A percentile compares a stretch with the other conserved stretches of the same genome.
Conservation (phyloP, 2,113 vertebrate genomes). For the Tursiops truncatus region DNA sequence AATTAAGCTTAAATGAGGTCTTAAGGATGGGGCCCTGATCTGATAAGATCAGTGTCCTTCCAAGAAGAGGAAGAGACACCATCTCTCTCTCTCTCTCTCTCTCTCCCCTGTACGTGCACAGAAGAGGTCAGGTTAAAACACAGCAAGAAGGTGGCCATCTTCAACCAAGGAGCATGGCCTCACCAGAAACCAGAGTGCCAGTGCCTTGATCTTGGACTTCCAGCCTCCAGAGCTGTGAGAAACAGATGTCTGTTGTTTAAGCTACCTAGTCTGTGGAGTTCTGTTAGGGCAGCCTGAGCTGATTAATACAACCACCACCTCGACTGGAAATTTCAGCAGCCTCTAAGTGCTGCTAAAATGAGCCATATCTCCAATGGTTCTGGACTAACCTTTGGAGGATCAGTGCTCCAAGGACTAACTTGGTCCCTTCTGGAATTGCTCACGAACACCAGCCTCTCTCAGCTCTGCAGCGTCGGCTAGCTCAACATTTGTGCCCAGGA, state of each 20-base stretch:
- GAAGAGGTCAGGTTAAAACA: neutral
- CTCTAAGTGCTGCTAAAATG: neutral
- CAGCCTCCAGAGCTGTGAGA: neutral
- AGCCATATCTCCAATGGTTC: neutral
- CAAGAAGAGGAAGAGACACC: neutral
- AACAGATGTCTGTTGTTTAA: neutral
- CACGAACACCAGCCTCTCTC: neutral
- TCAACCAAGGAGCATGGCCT: no score
- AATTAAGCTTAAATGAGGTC: neutral
- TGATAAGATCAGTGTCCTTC: neutral
- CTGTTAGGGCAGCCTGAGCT: neutral
- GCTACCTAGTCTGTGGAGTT: neutral
- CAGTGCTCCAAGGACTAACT: neutral
- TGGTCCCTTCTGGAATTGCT: neutral
- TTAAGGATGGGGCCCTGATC: neutral
- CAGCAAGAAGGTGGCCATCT: rapidly evolving
- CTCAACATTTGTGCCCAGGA: neutral
- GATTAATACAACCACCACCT: neutral
- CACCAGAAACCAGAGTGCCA: neutral
- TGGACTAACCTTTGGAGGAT: neutral
- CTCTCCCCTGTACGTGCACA: neutral
- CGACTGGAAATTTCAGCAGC: neutral
- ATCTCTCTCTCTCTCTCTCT: neutral
- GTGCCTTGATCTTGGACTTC: neutral
- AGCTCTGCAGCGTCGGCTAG: neutral